Evolutionary conservation across 2,797 vertebrate species (phyloP).

Genomic region (Rhynchotus rufescens): DNA sequence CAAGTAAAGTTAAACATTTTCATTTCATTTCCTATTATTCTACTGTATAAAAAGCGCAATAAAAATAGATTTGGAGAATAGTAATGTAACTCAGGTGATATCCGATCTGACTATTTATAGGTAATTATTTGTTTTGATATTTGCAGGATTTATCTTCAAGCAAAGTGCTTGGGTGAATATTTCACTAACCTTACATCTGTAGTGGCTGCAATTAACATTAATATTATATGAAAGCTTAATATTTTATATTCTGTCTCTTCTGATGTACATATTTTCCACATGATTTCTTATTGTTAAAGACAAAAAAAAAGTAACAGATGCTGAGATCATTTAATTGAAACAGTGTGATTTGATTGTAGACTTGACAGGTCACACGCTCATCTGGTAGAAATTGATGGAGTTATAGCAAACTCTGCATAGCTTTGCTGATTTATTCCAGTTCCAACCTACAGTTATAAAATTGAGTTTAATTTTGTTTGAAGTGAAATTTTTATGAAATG

Average conservation of each 20-base stretch:
- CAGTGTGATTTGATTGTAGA: not conserved
- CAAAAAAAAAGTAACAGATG: not conserved
- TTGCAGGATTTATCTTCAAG: constrained; percentile 13
- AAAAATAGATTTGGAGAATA: not conserved
- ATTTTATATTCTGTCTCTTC: not conserved
- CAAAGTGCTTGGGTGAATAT: not conserved
- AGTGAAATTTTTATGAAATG: not conserved
- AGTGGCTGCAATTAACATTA: constrained; percentile 20
- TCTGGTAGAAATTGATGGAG: constrained; percentile 2
- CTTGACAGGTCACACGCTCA: not conserved
- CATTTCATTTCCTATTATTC: not conserved
- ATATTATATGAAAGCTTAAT: constrained; percentile 31
- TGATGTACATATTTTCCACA: not conserved
- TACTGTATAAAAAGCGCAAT: not conserved
- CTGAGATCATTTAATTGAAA: constrained; percentile 21
- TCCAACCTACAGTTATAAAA: constrained; percentile 1
- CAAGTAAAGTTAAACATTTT: not conserved
- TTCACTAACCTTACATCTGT: not conserved
- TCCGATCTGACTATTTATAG: constrained; percentile 15
- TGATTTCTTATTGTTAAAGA: constrained; percentile 25
- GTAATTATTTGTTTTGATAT: constrained; percentile 52
- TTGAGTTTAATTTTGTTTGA: constrained; percentile 2
- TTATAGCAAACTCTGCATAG: not conserved
- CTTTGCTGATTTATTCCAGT: constrained; percentile 30
- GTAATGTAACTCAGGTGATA: not conserved